phyloP scores from a whole-genome alignment of 2,113 vertebrate species.

The Tor tambroides region DNA sequence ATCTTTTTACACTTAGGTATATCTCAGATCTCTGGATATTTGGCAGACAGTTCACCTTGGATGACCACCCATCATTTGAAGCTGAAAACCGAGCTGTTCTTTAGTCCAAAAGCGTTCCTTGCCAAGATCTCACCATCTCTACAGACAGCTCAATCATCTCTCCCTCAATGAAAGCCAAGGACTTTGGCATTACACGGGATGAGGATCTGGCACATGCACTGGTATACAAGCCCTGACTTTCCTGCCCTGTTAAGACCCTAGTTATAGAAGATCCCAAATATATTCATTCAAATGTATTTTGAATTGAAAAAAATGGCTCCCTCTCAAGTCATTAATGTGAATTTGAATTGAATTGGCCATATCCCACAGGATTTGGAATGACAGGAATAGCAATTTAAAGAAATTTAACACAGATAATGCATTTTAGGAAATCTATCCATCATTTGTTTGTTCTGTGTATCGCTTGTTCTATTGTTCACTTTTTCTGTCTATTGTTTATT shows the following conservation, averaged over 20 bases:
- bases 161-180: background rate
- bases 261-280: background rate
- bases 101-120: background rate
- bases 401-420: background rate
- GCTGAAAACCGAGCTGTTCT: background rate
- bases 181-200: background rate
- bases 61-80: slow-evolving; percentile 15
- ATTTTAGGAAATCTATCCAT: background rate
- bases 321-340: background rate
- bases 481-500: background rate
- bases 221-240: background rate
- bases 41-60: slow-evolving; percentile 4
- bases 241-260: background rate
- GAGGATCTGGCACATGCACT: background rate
- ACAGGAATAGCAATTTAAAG: background rate
- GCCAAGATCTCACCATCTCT: background rate
- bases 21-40: background rate
- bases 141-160: slow-evolving; percentile 21
- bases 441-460: background rate
- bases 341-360: background rate
- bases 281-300: background rate
- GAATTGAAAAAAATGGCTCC: background rate
- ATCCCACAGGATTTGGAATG: background rate
- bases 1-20: background rate
- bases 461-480: background rate